These are phyloP conservation scores for Ageneiosus marmoratus DNA, from an alignment of 2,113 vertebrate species.

Conservation along the genomic window DNA sequence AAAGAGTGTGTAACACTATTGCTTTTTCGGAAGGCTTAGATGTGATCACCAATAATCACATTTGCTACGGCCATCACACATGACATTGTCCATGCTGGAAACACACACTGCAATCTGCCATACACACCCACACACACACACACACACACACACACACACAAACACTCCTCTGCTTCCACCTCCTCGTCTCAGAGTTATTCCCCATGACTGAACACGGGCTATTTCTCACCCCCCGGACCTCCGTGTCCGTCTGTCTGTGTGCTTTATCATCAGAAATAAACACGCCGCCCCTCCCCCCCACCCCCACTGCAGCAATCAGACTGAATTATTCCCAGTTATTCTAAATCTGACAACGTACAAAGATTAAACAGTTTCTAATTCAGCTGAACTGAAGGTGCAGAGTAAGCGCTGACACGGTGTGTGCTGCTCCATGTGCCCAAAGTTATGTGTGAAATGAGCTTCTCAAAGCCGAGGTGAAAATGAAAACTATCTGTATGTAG, in stretches of 20 bases:
- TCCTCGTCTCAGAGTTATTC: constrained; percentile 43
- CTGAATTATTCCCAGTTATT: neutral
- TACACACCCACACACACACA: constrained; percentile 17
- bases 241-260: constrained; percentile 30
- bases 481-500: neutral
- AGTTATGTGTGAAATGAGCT: neutral
- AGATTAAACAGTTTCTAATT: neutral
- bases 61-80: constrained; percentile 7
- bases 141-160: constrained; percentile 4
- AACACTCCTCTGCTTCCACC: neutral
- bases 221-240: constrained; percentile 42
- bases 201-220: constrained; percentile 49
- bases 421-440: neutral
- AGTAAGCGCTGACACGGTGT: neutral
- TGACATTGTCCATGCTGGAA: neutral
- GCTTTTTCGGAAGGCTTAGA: constrained; percentile 16
- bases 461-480: neutral
- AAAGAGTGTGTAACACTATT: neutral
- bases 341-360: neutral
- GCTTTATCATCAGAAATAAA: neutral
- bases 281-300: neutral
- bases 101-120: neutral
- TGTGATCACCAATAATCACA: neutral
- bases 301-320: neutral
- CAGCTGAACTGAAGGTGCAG: neutral